Conservation (phyloP, 2,113 vertebrate species). For the Clarias macrocephalus region DNA sequence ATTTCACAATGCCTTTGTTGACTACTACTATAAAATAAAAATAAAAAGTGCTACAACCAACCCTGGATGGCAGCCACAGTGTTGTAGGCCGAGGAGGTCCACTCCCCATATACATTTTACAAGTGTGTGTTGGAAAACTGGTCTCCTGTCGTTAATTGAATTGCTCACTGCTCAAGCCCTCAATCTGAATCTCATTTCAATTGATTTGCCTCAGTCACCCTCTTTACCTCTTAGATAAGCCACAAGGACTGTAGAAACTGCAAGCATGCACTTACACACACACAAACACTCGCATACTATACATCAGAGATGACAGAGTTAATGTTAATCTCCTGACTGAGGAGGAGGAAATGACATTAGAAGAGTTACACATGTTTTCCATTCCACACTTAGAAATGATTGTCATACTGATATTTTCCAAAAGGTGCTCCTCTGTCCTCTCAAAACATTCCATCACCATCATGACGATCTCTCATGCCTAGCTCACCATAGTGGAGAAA, state of each 20-base stretch:
- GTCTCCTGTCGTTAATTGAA: conserved; percentile 44
- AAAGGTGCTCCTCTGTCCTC: neutral
- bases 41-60: neutral
- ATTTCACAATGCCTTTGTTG: neutral
- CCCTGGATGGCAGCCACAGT: neutral
- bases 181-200: conserved; percentile 41
- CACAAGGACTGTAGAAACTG: conserved; percentile 10
- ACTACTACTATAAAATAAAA: neutral
- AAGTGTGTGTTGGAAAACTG: neutral
- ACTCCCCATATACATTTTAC: conserved; percentile 20
- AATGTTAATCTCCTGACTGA: conserved; percentile 1
- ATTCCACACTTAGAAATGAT: neutral
- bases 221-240: conserved; percentile 13
- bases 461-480: neutral
- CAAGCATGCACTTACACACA: neutral
- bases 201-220: conserved; percentile 23
- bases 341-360: neutral
- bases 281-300: neutral
- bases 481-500: neutral
- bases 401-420: neutral
- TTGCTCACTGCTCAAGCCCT: conserved; percentile 30
- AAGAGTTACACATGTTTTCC: neutral
- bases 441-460: neutral
- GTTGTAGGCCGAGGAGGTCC: neutral
- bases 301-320: neutral